Conservation (phyloP, 2,113 vertebrate species). For the Pteruthius melanotis region DNA sequence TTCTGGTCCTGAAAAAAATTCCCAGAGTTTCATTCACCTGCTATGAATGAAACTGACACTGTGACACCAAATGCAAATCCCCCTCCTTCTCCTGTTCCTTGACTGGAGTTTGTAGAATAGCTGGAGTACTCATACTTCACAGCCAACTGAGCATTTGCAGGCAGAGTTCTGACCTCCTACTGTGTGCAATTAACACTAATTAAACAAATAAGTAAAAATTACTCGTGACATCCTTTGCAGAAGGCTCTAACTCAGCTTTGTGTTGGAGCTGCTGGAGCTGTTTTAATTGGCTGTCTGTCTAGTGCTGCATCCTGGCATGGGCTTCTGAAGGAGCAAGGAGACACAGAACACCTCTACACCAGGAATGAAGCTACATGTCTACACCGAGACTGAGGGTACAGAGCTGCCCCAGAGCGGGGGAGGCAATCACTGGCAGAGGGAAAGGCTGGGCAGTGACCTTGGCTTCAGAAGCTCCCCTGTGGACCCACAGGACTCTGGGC, state of each 20-base stretch:
- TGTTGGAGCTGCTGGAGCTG: not conserved
- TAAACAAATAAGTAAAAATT: constrained; percentile 29
- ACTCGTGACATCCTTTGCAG: not conserved
- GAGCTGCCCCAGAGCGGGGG: not conserved
- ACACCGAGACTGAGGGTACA: not conserved
- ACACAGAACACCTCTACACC: not conserved
- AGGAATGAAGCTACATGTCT: not conserved
- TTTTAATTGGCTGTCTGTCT: not conserved
- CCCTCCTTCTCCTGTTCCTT: not conserved
- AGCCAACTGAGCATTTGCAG: not conserved
- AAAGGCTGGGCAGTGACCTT: not conserved
- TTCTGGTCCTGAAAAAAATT: not conserved
- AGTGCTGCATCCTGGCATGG: not conserved
- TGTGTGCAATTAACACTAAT: constrained; percentile 43
- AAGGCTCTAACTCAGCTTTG: not conserved
- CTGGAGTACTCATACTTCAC: rapidly evolving
- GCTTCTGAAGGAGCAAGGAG: not conserved
- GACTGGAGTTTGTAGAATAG: not conserved
- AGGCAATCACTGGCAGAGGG: not conserved
- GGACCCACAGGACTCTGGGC: not conserved
- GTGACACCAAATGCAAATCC: not conserved
- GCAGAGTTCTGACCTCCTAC: not conserved
- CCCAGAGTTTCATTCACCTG: not conserved
- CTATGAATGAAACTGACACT: not conserved
- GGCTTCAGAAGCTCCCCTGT: not conserved